phyloP scores from a whole-genome alignment of 2,888 invertebrate species.

The Clivina fossor region DNA sequence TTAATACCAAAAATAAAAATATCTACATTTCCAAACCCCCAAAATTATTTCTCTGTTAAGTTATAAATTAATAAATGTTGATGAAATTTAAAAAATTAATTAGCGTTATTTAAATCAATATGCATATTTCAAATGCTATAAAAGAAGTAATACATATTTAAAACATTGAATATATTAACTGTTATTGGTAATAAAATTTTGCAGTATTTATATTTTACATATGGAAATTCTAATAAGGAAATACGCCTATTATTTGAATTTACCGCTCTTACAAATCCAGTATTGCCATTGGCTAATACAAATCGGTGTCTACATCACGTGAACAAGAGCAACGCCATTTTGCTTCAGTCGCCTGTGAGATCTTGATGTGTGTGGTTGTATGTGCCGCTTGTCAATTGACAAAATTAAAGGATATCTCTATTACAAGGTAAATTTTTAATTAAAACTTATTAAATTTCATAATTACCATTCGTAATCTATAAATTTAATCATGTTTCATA shows the following conservation, averaged over 20 bases:
- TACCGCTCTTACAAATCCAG: conserved; percentile 7
- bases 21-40: too few relatives aligned
- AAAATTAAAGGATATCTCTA: conserved; percentile 31
- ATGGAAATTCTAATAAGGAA: neutral
- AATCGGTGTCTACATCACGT: conserved; percentile 29
- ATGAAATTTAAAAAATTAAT: too few relatives aligned
- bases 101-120: neutral
- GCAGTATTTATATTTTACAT: too few relatives aligned
- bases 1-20: too few relatives aligned
- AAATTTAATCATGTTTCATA: too few relatives aligned
- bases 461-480: too few relatives aligned
- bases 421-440: conserved; percentile 26
- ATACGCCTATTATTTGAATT: conserved; percentile 26
- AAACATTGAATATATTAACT: too few relatives aligned
- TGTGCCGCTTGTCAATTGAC: conserved; percentile 37
- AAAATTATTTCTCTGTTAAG: neutral
- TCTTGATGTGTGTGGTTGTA: conserved; percentile 47
- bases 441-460: too few relatives aligned
- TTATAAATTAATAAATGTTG: neutral
- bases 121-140: conserved; percentile 1
- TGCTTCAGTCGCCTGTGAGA: conserved; percentile 45
- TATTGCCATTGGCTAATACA: conserved; percentile 7
- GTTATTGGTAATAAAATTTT: too few relatives aligned
- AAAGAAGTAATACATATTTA: conserved; percentile 1
- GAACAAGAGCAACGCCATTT: conserved; percentile 41